Evolutionary conservation across 2,888 invertebrate species (phyloP), one percentile per base, ranked within the genome.

Genomic region (Eristalis intricaria): DNA sequence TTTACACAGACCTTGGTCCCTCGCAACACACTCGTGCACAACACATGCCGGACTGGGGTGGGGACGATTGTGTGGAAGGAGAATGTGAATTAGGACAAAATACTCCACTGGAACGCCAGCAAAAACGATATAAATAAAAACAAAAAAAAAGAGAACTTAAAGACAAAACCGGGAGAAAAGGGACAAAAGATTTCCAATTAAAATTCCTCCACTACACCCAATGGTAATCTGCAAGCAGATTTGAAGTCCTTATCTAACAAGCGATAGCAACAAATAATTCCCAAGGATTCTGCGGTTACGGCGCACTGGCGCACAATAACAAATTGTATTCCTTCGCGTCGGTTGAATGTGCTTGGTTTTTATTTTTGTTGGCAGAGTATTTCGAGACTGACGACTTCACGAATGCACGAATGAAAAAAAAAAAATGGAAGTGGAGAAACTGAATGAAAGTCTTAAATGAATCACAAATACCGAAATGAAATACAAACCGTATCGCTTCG

Each of bases 131-230:
- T 13, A 40, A 29, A 40, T 50, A 50, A 58, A 22, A 19, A 65
- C 22, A 66, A 60, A 60, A 26, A 29, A 40, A 19, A 43, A 56
- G 4, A 19, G 13, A 63, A 43, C 56, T 50, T 50, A 50, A 58
- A 22, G 26, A 65, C 22, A 66, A 60, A 60, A 26, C 60, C 1
- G 15, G n/a, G 23, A 70, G 76, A 74, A 78, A 80, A 74, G 75
- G 82, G 61, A 86, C 86, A 86, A 87, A 87, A 71, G 87, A 87
- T 87, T 79, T 87, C 87, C 87, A 87, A 87, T 87, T 87, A 87
- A 87, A 87, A 87, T 80, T 79, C 79, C 32, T 87, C 79, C 71
- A 81, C 66, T 85, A 85, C 77, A 83, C 75, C 83, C 87, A 75
- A 80, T 84, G 83, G 87, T 87, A 87, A 87, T 83, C 84, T 87